Base-by-base conservation (phyloP, 2,797 vertebrate species). In the Threskiornis aethiopicus region DNA sequence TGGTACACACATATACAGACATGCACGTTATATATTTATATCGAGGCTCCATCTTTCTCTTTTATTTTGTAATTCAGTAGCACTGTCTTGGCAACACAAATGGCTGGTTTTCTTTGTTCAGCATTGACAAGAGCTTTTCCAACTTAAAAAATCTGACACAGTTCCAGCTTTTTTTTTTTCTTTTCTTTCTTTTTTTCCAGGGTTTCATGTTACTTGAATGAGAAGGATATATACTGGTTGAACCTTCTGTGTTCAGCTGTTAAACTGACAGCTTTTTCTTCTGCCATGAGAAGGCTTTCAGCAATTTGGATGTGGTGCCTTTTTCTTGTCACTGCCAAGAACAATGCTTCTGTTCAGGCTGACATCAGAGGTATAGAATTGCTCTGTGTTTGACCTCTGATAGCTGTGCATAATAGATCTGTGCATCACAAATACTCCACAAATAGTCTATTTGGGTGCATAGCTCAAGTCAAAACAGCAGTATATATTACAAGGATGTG, bases 141-240 rank as follows among this genome's bases (percentile, higher is more conserved):
- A 89, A 94, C 91, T 97, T 93, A 88, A 96, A 96, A 96, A 95
- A 82, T 67, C 84, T 86, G 97, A 97, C 91, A 82, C 41, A 39
- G 82, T 93, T 97, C 87, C 92, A 97, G 88, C 12, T 67, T 94
- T 75, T 80, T 75, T 80, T 86, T 72, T 37, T 7, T 6, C n/a
- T 41, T 16, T 9, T 1, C 0, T 20, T 15, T 31, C 4, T 18
- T 41, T 79, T 91, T 79, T 83, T 70, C 25, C 78, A 62, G 94
- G 94, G 94, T 97, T 97, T 98, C 97, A 93, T 79, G 83, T 98
- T 98, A 96, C 98, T 96, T 97, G 95, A 97, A 96, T 87, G 91
- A 92, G 95, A 92, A 89, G 90, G 84, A 94, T 96, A 92, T 97
- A 95, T 96, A 93, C 80, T 79, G 51, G 95, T 81, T 93, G 95